These are phyloP conservation scores for Neostethus bicornis DNA, from an alignment of 2,797 vertebrate species.

Conservation along the genomic window DNA sequence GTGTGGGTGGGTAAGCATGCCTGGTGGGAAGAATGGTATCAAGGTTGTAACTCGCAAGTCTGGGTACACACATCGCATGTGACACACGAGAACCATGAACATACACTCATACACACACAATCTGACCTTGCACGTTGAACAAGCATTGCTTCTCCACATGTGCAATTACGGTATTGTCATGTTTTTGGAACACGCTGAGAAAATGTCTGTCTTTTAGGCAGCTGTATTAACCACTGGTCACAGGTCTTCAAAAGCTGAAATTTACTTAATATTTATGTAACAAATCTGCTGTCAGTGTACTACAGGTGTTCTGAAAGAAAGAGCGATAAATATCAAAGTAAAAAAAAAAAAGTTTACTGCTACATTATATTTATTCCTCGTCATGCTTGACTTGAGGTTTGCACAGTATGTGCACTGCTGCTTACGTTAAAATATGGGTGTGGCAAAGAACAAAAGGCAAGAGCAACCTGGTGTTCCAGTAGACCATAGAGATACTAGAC, in stretches of 20 bases:
- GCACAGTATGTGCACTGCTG: no score
- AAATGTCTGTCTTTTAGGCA: slow-evolving; percentile 21
- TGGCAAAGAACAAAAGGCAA: no score
- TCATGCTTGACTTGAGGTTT: slow-evolving; percentile 41
- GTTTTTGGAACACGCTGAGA: slow-evolving; percentile 25
- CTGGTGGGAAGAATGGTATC: slow-evolving; percentile 68
- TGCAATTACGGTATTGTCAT: slow-evolving; percentile 3
- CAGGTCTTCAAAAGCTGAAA: slow-evolving; percentile 44
- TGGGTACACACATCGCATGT: slow-evolving; percentile 59
- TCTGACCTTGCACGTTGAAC: slow-evolving; percentile 16
- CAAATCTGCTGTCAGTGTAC: slow-evolving; percentile 34
- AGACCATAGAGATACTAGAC: no score
- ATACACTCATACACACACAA: slow-evolving; percentile 17
- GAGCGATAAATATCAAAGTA: slow-evolving; percentile 29
- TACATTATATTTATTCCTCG: slow-evolving; percentile 36
- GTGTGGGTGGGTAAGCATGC: slow-evolving; percentile 71
- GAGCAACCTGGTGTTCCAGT: no score
- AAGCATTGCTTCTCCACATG: slow-evolving; percentile 10
- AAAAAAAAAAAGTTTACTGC: slow-evolving; percentile 25
- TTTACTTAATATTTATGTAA: slow-evolving; percentile 37
- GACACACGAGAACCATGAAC: slow-evolving; percentile 34
- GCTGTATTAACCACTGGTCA: slow-evolving; percentile 24
- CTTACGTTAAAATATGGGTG: no score
- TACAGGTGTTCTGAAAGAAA: slow-evolving; percentile 18
- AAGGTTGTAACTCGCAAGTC: slow-evolving; percentile 72